Evolutionary conservation across 23 tunicate genomes (phyloP).

Genomic region (Trididemnum clinides): DNA sequence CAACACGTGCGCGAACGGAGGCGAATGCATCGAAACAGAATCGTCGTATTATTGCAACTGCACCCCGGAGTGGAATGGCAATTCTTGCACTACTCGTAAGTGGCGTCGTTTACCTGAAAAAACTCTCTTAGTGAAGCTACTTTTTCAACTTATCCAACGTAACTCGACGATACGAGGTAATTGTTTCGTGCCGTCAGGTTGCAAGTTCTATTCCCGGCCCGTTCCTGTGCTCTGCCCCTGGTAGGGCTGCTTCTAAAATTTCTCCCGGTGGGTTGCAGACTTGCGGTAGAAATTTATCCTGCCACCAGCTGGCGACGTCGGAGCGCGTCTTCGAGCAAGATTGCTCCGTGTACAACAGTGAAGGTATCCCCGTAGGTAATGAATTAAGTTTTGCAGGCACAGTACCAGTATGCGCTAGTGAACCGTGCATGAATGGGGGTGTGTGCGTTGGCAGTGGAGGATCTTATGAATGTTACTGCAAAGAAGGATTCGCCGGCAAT

Average conservation of each 20-base stretch:
- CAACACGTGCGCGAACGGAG: slow-evolving; percentile 75
- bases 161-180: too few species aligned
- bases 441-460: slow-evolving; percentile 79
- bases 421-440: slow-evolving; percentile 81
- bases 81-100: slow-evolving; percentile 75
- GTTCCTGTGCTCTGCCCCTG: neutral
- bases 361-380: too few species aligned
- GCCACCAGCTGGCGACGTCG: too few species aligned
- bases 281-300: too few species aligned
- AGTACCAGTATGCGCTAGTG: slow-evolving; percentile 29
- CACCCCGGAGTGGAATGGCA: slow-evolving; percentile 73
- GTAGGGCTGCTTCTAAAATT: too few species aligned
- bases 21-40: slow-evolving; percentile 41
- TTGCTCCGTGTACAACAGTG: too few species aligned
- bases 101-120: neutral
- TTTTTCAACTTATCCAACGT: neutral
- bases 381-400: slow-evolving; percentile 55
- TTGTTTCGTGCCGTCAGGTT: too few species aligned
- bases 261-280: too few species aligned
- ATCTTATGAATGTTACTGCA: slow-evolving; percentile 59
- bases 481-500: slow-evolving; percentile 74
- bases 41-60: slow-evolving; percentile 54
- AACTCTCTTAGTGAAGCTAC: neutral
- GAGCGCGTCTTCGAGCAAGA: too few species aligned
- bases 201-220: too few species aligned